These are phyloP conservation scores for Merops nubicus DNA, from an alignment of 2,113 vertebrate genomes.

Conservation along the genomic window DNA sequence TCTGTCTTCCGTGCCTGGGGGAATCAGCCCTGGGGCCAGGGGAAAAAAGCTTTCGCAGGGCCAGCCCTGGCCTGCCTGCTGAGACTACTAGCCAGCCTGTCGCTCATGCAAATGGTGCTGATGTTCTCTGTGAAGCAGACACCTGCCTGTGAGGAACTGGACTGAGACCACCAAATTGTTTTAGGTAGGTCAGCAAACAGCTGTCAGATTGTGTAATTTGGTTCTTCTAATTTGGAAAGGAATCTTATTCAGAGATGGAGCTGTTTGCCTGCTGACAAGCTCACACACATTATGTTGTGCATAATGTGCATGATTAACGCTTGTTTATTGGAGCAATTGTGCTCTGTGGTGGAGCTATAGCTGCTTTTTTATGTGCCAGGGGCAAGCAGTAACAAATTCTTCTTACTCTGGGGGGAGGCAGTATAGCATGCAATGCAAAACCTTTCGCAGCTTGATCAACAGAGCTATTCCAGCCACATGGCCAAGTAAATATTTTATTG, in stretches of 20 bases:
- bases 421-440: background rate
- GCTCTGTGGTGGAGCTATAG: constrained; percentile 61
- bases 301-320: constrained; percentile 78
- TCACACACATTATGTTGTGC: constrained; percentile 73
- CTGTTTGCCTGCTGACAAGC: constrained; percentile 65
- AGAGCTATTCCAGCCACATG: background rate
- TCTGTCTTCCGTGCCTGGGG: background rate
- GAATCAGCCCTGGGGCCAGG: background rate
- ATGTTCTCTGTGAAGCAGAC: constrained; percentile 58
- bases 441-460: background rate
- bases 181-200: constrained; percentile 77
- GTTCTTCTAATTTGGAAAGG: constrained; percentile 71
- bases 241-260: constrained; percentile 31
- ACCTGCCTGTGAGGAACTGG: constrained; percentile 72
- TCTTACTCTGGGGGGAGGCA: constrained; percentile 8
- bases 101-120: constrained; percentile 46
- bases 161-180: constrained; percentile 73
- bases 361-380: constrained; percentile 42
- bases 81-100: constrained; percentile 25
- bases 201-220: constrained; percentile 76
- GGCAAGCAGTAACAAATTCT: constrained; percentile 52
- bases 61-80: background rate
- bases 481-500: background rate
- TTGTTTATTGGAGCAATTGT: constrained; percentile 72
- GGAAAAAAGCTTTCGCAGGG: background rate